Base-by-base conservation (phyloP, 2,888 invertebrate species). In the Cataglyphis albicans region DNA sequence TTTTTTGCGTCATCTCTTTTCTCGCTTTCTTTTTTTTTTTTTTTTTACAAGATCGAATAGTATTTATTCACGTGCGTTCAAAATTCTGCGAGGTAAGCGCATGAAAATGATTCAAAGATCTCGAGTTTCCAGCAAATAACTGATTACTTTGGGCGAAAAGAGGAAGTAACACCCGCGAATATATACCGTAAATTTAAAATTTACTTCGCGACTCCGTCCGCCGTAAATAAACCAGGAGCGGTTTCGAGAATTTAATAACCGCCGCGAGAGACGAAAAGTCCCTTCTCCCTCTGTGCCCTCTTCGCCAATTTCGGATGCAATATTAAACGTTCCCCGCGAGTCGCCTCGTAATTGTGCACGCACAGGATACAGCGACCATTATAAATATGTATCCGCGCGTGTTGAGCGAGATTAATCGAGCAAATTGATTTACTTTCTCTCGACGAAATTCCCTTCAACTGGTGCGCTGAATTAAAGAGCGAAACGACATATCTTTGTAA, bases 221-320 rank as follows among this genome's bases (percentile, higher is more conserved):
- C 81, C 38, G 63, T 81, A 75, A 74, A 81, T 74, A 81, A 74
- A 81, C 64, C 25, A 55, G 55, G 32, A 52, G 57, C 52, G 52
- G 44, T 48, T 81, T 68, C 75, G 41, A 75, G 57, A 84, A 84
- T 84, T 84, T 82, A 75, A 84, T 84, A 75, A 82, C 73, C 63
- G 35, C 52, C 18, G 41, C 68, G 25, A 61, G 25, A 67, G n/a
- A 41, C 52, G 41, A 12, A 38, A 61, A 44, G 75, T 63, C 74
- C 21, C 81, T 67, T 64, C 29, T 21, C 55, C 48, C 48, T 52
- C n/a, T n/a, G 0, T 63, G 48, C 29, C 21, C 38, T 59, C 72
- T 55, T 72, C 70, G 63, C 41, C 82, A 83, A 63, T 81, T 81
- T 81, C 65, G 41, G 25, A 35, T 64, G 63, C 35, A 57, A 84